Percentiles rank a stretch among this genome's conserved stretches.
phyloP scores from a whole-genome alignment of 2,113 vertebrate species.

The Phocoena sinus region DNA sequence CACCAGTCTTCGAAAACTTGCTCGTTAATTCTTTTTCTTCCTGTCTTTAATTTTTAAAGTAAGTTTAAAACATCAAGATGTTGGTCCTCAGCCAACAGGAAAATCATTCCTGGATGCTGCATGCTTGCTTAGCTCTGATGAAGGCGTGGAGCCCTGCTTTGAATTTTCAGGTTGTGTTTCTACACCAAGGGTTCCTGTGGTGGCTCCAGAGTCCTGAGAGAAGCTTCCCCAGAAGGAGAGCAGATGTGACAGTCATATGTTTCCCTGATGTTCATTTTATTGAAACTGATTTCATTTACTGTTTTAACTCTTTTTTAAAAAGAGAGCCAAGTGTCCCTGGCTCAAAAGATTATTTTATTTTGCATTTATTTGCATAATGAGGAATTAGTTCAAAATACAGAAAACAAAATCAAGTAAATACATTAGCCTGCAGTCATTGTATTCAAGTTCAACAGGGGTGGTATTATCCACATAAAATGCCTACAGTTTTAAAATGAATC shows the following conservation, averaged over 20 bases:
- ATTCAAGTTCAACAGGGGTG: neutral
- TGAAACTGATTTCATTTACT: conserved; percentile 10
- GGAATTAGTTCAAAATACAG: conserved; percentile 14
- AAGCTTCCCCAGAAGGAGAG: conserved; percentile 31
- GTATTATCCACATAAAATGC: neutral
- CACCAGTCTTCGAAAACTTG: neutral
- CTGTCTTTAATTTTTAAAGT: conserved; percentile 44
- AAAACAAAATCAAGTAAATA: neutral
- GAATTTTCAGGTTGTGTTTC: conserved; percentile 30
- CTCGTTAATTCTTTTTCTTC: conserved; percentile 37
- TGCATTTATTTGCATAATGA: conserved; percentile 17
- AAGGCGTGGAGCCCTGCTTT: neutral
- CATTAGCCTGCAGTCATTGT: neutral
- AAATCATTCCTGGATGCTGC: neutral
- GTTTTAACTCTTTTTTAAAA: conserved; percentile 35
- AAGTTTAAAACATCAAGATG: conserved; percentile 32
- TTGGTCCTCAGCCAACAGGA: neutral
- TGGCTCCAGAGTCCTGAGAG: neutral
- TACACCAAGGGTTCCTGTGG: neutral
- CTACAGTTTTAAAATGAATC: conserved; percentile 5
- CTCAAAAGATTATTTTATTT: conserved; percentile 15
- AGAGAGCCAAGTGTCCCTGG: neutral
- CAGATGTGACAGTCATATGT: conserved; percentile 24
- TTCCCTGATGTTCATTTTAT: conserved; percentile 17
- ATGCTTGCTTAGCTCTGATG: neutral